Conservation (phyloP, 2,888 invertebrate genomes). For the Osmoderma eremita region DNA sequence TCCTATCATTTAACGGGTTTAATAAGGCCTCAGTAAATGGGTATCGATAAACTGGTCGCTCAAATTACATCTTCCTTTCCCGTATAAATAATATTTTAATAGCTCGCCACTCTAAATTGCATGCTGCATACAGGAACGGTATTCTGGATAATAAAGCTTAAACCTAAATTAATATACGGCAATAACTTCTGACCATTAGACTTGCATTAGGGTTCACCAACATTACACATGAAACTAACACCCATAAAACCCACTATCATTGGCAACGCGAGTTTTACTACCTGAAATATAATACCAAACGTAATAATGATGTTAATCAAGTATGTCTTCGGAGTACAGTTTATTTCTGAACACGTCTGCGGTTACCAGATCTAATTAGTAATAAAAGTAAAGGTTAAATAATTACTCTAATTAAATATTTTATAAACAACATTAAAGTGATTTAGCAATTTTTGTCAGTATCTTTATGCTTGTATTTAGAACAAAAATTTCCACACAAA, state of each 20-base stretch:
- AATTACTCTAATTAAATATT: neutral
- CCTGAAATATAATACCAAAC: conserved; percentile 30
- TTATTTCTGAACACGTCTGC: neutral
- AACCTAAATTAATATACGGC: conserved; percentile 35
- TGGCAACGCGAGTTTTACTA: conserved; percentile 22
- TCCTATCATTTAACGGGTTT: conserved; percentile 1
- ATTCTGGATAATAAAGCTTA: conserved; percentile 19
- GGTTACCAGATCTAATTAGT: neutral
- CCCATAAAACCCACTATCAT: conserved; percentile 29
- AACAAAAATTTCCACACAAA: too few relatives aligned
- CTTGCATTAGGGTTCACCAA: conserved; percentile 24
- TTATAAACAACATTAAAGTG: too few relatives aligned
- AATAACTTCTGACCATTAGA: conserved; percentile 39
- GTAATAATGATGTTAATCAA: conserved; percentile 32
- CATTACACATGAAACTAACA: conserved; percentile 15
- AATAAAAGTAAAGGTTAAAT: neutral
- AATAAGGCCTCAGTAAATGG: neutral
- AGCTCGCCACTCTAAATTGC: conserved; percentile 22
- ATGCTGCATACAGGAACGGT: conserved; percentile 14
- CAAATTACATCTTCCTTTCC: conserved; percentile 14
- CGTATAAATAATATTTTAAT: conserved; percentile 36
- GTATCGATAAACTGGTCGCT: conserved; percentile 14
- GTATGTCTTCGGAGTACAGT: conserved; percentile 18
- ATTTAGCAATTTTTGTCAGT: too few relatives aligned
- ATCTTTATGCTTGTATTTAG: too few relatives aligned